A percentile compares a stretch with the other conserved stretches of the same genome.
Conservation (phyloP, 2,797 vertebrate species). For the Xenops minutus region DNA sequence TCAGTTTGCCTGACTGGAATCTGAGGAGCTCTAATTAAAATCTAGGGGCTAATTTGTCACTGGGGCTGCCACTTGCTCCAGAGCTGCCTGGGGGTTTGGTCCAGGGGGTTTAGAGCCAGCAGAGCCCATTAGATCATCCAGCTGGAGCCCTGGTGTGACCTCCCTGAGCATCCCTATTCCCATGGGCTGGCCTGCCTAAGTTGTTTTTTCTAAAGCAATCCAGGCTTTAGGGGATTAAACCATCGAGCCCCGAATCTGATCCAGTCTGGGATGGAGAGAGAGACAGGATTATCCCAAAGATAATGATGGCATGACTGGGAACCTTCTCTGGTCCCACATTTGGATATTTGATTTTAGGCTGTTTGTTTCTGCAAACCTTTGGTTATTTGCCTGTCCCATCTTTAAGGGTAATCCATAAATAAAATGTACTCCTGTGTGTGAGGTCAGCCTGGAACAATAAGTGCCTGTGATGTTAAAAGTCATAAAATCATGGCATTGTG, state of each 20-base stretch:
- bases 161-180: not conserved
- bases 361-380: not conserved
- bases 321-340: not conserved
- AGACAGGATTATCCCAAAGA: not conserved
- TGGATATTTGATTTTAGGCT: not conserved
- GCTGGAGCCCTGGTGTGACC: not conserved
- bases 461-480: no score
- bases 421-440: not conserved
- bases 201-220: not conserved
- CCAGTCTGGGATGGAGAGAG: not conserved
- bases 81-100: not conserved
- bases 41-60: not conserved
- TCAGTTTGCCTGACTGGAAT: not conserved
- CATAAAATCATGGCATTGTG: rapidly evolving
- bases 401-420: not conserved
- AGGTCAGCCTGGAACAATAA: not conserved
- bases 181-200: not conserved
- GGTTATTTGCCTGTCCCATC: rapidly evolving
- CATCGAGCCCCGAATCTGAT: not conserved
- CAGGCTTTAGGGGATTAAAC: not conserved
- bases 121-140: not conserved
- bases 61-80: not conserved
- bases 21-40: not conserved
- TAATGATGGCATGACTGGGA: not conserved
- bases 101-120: not conserved